Percentiles rank a stretch among this genome's conserved stretches.
Conservation (phyloP, 1,140 invertebrate genomes). For the Calliopsis andreniformis region DNA sequence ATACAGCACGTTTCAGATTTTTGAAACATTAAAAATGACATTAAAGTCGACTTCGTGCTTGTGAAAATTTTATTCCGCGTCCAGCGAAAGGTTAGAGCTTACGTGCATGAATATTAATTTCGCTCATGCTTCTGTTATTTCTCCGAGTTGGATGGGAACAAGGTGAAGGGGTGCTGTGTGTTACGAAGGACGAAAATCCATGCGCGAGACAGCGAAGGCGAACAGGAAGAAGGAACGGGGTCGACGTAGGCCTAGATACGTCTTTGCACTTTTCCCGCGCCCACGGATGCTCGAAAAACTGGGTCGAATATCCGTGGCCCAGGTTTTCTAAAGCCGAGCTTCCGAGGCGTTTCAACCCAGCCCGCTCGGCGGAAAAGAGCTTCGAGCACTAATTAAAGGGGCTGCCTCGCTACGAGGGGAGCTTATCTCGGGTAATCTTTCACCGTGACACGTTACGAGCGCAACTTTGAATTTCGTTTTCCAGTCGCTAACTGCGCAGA, state of each 20-base stretch:
- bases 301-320: constrained; percentile 45
- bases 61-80: too few species aligned
- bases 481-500: background rate
- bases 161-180: too few species aligned
- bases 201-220: background rate
- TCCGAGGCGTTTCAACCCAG: constrained; percentile 26
- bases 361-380: constrained; percentile 26
- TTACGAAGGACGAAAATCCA: background rate
- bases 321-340: constrained; percentile 40
- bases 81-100: too few species aligned
- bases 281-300: constrained; percentile 42
- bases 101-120: too few species aligned
- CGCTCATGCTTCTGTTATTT: too few species aligned
- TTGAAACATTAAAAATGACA: too few species aligned
- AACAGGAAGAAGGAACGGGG: background rate
- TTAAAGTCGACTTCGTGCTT: too few species aligned
- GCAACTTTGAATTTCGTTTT: background rate
- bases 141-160: too few species aligned
- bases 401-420: background rate
- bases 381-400: constrained; percentile 53
- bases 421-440: constrained; percentile 36
- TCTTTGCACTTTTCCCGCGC: background rate
- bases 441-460: background rate
- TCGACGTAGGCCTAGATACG: constrained; percentile 21
- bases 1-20: too few species aligned